Percentiles rank a stretch among this genome's conserved stretches.
phyloP scores from a whole-genome alignment of 2,797 vertebrate genomes.

The Coranthus polyacanthus region DNA sequence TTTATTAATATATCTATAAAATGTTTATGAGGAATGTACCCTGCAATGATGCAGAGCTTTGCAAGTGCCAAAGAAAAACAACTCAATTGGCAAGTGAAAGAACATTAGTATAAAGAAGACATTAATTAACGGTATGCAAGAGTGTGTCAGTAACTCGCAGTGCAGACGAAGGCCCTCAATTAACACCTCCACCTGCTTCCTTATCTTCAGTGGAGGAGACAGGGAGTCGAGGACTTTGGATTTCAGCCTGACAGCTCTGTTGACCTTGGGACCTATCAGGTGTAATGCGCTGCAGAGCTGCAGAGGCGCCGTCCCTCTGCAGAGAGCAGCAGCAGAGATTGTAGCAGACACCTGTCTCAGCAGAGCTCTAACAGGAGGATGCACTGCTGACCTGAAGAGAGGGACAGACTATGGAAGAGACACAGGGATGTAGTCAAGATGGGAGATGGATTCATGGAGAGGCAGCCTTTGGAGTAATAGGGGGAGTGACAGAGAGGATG shows the following conservation, averaged over 20 bases:
- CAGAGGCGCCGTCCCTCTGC: conserved; percentile 12
- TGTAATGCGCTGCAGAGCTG: conserved; percentile 42
- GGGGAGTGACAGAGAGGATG: conserved; percentile 41
- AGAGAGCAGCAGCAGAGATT: conserved; percentile 47
- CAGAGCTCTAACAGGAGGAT: conserved; percentile 29
- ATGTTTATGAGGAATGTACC: conserved; percentile 52
- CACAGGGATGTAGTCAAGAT: no score
- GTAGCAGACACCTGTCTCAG: conserved; percentile 65
- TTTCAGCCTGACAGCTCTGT: conserved; percentile 59
- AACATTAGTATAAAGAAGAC: conserved; percentile 41
- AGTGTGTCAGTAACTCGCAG: conserved; percentile 28
- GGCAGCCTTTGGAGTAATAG: conserved; percentile 17
- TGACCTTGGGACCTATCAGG: conserved; percentile 67
- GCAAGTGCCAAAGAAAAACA: conserved; percentile 41
- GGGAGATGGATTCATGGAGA: conserved; percentile 18
- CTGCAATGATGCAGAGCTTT: conserved; percentile 24
- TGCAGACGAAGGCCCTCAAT: conserved; percentile 22
- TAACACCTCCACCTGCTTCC: conserved; percentile 48
- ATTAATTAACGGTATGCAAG: conserved; percentile 37
- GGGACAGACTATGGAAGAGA: conserved; percentile 42
- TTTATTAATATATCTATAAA: conserved; percentile 49
- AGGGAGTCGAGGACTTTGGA: conserved; percentile 42
- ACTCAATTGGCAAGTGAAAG: conserved; percentile 39
- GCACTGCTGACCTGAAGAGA: conserved; percentile 18
- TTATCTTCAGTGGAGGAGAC: conserved; percentile 22